These are phyloP conservation scores for Ectemnius cavifrons DNA, from an alignment of 2,888 invertebrate genomes.

Conservation along the genomic window DNA sequence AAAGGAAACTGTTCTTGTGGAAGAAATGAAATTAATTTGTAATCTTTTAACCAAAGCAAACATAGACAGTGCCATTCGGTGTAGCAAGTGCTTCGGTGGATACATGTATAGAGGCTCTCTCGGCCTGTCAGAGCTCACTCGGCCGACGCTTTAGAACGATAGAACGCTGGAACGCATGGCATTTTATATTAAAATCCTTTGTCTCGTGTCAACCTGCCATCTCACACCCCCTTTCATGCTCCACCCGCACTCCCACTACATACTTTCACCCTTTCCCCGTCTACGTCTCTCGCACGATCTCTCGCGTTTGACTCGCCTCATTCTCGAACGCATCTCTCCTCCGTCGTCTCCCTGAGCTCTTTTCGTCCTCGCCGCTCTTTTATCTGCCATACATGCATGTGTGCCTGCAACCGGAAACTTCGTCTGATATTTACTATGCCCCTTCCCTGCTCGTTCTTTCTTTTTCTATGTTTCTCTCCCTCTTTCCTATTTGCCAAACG, in stretches of 20 bases:
- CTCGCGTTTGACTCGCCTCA: conserved; percentile 3
- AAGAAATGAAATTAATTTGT: no score
- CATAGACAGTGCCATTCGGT: conserved; percentile 34
- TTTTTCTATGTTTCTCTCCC: no score
- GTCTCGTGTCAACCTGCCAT: conserved; percentile 45
- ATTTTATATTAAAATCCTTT: conserved; percentile 73
- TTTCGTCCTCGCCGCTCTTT: conserved; percentile 19
- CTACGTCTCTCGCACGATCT: no score
- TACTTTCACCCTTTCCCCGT: no score
- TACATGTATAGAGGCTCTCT: conserved; percentile 12
- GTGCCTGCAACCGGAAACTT: conserved; percentile 23
- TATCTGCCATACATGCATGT: background rate
- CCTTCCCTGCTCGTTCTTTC: no score
- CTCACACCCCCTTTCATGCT: background rate
- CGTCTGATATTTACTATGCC: conserved; percentile 27
- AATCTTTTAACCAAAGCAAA: conserved; percentile 3
- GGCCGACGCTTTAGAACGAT: conserved; percentile 38
- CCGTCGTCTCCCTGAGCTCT: background rate
- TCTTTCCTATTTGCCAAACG: no score
- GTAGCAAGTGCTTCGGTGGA: conserved; percentile 22
- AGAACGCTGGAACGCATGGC: conserved; percentile 63
- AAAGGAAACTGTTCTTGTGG: no score
- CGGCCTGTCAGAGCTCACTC: conserved; percentile 37
- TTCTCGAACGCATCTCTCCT: conserved; percentile 27
- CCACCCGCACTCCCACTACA: background rate